A percentile compares a stretch with the other conserved stretches of the same genome.
Evolutionary conservation across 2,888 invertebrate genomes (phyloP).

Genomic region (Cantharis rustica): DNA sequence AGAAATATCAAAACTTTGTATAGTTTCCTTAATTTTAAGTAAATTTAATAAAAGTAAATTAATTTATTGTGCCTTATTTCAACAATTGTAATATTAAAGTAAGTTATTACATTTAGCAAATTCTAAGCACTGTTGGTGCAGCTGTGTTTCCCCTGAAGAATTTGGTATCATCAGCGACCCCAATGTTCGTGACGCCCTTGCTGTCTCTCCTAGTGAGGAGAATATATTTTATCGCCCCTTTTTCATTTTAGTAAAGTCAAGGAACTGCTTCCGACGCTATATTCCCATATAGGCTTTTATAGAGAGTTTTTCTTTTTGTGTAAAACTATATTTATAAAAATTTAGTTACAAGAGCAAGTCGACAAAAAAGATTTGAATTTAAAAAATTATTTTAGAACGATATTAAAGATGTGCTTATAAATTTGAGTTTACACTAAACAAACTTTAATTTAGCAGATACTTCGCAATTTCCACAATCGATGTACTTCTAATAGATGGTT

Average conservation of each 20-base stretch:
- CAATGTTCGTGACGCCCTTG: conserved; percentile 35
- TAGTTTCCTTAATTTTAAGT: background rate
- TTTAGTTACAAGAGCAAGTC: conserved; percentile 13
- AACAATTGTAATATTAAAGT: conserved; percentile 17
- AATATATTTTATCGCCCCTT: conserved; percentile 43
- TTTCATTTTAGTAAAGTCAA: conserved; percentile 41
- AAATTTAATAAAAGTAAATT: background rate
- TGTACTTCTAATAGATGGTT: background rate
- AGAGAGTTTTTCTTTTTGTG: conserved; percentile 16
- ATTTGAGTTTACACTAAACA: background rate
- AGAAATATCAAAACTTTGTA: background rate
- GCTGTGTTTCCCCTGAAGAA: conserved; percentile 37
- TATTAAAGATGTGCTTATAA: background rate
- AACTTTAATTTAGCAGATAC: background rate
- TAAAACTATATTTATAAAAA: conserved; percentile 24
- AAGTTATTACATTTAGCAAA: conserved; percentile 47
- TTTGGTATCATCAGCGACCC: conserved; percentile 42
- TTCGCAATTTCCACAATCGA: background rate
- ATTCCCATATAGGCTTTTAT: conserved; percentile 29
- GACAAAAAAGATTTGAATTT: conserved; percentile 20
- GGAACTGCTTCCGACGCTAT: conserved; percentile 37
- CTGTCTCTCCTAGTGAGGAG: conserved; percentile 33
- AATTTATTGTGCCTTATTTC: background rate
- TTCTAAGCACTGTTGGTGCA: conserved; percentile 40
- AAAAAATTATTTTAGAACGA: background rate